phyloP scores from a whole-genome alignment of 64 coral and sea anemone genomes.

The Dendrophyllia cribrosa region DNA sequence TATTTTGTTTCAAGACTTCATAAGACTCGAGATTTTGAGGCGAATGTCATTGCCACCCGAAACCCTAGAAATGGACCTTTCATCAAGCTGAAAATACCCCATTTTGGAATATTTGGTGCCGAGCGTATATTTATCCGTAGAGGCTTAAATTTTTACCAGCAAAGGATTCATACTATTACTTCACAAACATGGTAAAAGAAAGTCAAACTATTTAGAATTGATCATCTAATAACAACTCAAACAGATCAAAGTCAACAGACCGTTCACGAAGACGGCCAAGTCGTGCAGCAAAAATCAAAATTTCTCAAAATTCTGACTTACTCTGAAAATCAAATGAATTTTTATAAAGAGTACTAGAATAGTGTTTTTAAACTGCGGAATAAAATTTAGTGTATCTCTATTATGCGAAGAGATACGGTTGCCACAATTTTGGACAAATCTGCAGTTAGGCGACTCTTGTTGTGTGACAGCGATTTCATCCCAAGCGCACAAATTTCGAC shows the following conservation, averaged over 20 bases:
- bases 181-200: conserved; percentile 1
- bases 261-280: neutral
- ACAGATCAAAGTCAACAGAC: too few species aligned
- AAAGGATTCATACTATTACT: neutral
- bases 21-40: neutral
- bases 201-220: neutral
- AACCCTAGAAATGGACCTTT: conserved; percentile 32
- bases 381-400: neutral
- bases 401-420: neutral
- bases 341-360: neutral
- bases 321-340: neutral
- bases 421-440: too few species aligned
- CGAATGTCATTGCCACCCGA: neutral
- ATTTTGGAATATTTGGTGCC: neutral
- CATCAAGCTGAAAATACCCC: conserved; percentile 3
- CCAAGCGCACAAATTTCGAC: too few species aligned
- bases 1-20: neutral
- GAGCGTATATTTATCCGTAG: neutral
- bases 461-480: too few species aligned
- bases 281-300: conserved; percentile 2
- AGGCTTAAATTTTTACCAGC: neutral
- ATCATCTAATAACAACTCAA: neutral
- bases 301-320: conserved; percentile 38
- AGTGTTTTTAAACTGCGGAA: neutral
- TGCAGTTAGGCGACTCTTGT: too few species aligned